Base-by-base conservation (phyloP, 2,888 invertebrate genomes). In the Willowsia nigromaculata region DNA sequence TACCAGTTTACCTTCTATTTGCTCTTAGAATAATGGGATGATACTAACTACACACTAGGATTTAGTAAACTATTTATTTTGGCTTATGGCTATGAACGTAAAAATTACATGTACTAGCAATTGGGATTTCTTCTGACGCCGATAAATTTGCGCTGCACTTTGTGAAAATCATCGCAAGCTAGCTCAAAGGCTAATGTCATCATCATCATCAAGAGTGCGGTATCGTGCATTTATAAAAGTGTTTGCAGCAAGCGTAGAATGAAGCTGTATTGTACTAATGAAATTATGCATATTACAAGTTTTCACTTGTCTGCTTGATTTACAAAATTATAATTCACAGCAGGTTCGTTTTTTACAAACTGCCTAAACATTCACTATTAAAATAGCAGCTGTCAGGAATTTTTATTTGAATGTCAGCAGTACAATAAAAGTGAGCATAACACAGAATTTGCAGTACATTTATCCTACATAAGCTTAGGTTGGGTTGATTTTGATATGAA, bases 1-100 rank as follows among this genome's bases (percentile, higher is more conserved):
- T 33, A 13, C 59, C 40, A 3, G 80, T 25, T 81, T 59, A 37
- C 80, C 80, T 81, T 81, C 74, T 5, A 62, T 13, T 30, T 37
- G 50, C 11, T 50, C 50, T 50, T 50, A 50, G 50, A 50, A 50
- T 9, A 50, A 50, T n/a, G 37, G 4, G 37, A 3, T 15, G 50
- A 6, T n/a, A 50, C 50, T 50, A 50, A 50, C 11, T 5, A 40
- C n/a, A n/a, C n/a, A n/a, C n/a, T n/a, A n/a, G n/a, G n/a, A n/a
- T n/a, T n/a, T n/a, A n/a, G n/a, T n/a, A n/a, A n/a, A n/a, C n/a
- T 40, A 40, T 5, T 40, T 7, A 40, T 40, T 40, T 40, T 40
- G 5, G 40, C 40, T 40, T 5, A 7, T 40, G 40, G 40, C 40
- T 7, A n/a, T n/a, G n/a, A 40, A 40, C 5, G 40, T 40, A 40